phyloP scores from a whole-genome alignment of 2,888 invertebrate species.

The Drosophila stalkeri region DNA sequence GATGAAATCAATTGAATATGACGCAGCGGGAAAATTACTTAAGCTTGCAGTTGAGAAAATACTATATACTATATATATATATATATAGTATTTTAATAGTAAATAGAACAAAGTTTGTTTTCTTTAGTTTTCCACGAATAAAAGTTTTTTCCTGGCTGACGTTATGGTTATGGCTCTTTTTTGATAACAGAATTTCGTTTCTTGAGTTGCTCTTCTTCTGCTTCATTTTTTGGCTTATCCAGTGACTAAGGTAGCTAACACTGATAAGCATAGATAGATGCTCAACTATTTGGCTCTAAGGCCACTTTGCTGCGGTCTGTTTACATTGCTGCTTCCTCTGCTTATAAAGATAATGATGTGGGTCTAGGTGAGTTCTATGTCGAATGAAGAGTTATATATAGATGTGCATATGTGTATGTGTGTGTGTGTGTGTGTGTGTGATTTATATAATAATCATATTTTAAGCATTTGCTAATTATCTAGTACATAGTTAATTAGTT shows the following conservation, averaged over 20 bases:
- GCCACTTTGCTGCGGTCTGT: constrained; percentile 32
- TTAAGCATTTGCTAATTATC: constrained; percentile 5
- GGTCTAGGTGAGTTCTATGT: constrained; percentile 62
- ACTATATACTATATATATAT: too few species aligned
- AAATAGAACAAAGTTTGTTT: background rate
- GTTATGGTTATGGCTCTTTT: background rate
- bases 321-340: constrained; percentile 47
- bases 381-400: constrained; percentile 63
- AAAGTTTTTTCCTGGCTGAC: background rate
- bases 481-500: constrained; percentile 31
- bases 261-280: constrained; percentile 62
- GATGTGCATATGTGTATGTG: background rate
- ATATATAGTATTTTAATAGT: background rate
- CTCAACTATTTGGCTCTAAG: constrained; percentile 46
- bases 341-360: constrained; percentile 67
- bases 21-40: constrained; percentile 15
- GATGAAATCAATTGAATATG: constrained; percentile 1
- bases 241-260: constrained; percentile 37
- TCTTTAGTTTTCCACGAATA: background rate
- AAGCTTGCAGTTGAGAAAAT: background rate
- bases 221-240: constrained; percentile 39
- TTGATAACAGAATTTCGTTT: background rate
- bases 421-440: constrained; percentile 29
- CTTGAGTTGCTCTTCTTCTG: background rate
- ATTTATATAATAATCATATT: constrained; percentile 56